These are phyloP conservation scores for Uromys caudimaculatus DNA, from an alignment of 2,797 vertebrate genomes.

Conservation along the genomic window DNA sequence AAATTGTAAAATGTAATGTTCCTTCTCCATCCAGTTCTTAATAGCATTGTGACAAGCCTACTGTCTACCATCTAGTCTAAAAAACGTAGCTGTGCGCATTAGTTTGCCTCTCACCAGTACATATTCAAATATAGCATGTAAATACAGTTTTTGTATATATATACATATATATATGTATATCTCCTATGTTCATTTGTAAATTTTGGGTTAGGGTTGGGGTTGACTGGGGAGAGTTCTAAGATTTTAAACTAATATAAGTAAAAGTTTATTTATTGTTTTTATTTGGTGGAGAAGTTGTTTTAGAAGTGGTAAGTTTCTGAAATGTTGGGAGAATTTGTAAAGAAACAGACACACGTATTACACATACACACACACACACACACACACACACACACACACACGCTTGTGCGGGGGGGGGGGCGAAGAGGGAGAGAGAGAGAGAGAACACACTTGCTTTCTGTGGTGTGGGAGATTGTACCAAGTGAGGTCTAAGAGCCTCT, in stretches of 20 bases:
- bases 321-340: conserved; percentile 49
- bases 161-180: too few relatives aligned
- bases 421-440: neutral
- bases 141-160: neutral
- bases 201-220: conserved; percentile 1
- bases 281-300: conserved; percentile 33
- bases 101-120: conserved; percentile 35
- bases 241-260: conserved; percentile 28
- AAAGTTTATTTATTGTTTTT: conserved; percentile 11
- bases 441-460: neutral
- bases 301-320: conserved; percentile 41
- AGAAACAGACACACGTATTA: conserved; percentile 2
- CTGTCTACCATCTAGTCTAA: neutral
- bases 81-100: conserved; percentile 5
- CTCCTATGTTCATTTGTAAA: neutral
- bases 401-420: too few relatives aligned
- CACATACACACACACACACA: too few relatives aligned
- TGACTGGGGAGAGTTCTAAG: conserved; percentile 21
- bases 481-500: conserved; percentile 19
- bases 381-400: too few relatives aligned
- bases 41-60: neutral
- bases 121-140: neutral
- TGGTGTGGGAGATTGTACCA: neutral
- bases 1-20: neutral
- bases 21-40: neutral